Conservation (phyloP, 2,888 invertebrate genomes). For the Nymphalis c-album region DNA sequence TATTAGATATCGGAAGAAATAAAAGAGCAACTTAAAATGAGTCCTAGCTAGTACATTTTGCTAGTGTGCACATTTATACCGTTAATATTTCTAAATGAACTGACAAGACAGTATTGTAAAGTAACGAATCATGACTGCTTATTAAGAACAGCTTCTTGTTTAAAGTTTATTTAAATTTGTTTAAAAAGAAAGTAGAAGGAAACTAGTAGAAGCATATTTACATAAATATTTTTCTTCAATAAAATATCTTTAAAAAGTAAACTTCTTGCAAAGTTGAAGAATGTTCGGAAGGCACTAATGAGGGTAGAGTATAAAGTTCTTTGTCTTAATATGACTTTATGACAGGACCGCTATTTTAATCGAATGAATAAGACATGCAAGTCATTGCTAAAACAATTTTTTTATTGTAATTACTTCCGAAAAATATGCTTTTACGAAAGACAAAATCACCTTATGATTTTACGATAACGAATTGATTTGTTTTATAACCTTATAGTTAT, state of each 20-base stretch:
- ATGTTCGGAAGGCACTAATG: slow-evolving; percentile 19
- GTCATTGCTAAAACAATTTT: neutral
- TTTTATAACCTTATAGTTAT: no score
- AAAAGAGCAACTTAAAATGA: no score
- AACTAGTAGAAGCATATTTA: neutral
- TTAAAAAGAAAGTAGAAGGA: no score
- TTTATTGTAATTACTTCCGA: neutral
- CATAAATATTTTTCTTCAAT: neutral
- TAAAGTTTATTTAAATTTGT: no score
- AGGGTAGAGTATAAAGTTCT: slow-evolving; percentile 22
- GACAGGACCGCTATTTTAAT: slow-evolving; percentile 22
- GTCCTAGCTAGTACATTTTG: neutral
- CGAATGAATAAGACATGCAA: slow-evolving; percentile 2
- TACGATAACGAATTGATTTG: no score
- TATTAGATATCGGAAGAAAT: no score
- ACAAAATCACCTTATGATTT: no score
- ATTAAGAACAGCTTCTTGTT: neutral
- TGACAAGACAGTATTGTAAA: neutral
- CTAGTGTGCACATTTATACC: neutral
- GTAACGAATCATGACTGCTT: neutral
- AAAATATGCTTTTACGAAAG: no score
- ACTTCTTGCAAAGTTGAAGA: slow-evolving; percentile 1
- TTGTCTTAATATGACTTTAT: slow-evolving; percentile 18
- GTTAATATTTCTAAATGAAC: neutral
- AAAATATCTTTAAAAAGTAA: neutral